Evolutionary conservation across 2,888 invertebrate species (phyloP).

Genomic region (Eilema caniola): DNA sequence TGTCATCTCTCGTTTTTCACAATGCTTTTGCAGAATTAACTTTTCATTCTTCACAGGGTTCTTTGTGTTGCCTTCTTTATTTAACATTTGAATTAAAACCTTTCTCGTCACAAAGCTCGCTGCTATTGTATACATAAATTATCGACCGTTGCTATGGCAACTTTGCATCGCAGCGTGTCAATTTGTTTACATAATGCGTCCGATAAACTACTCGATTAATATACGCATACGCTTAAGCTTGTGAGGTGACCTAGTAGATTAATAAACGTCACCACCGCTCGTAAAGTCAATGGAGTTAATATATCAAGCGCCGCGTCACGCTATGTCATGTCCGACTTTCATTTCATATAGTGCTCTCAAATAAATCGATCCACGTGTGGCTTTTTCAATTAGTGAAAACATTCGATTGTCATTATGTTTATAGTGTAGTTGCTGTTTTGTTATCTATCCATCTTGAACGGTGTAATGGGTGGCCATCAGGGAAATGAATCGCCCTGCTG

Average conservation of each 20-base stretch:
- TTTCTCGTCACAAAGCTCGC: slow-evolving; percentile 3
- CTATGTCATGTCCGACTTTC: slow-evolving; percentile 71
- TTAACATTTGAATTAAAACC: slow-evolving; percentile 17
- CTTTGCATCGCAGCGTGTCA: slow-evolving; percentile 11
- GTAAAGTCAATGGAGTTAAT: slow-evolving; percentile 83
- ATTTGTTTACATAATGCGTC: slow-evolving; percentile 60
- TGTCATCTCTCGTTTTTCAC: slow-evolving; percentile 41
- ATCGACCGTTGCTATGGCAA: slow-evolving; percentile 8
- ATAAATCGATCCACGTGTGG: slow-evolving; percentile 77
- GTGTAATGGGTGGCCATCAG: slow-evolving; percentile 84
- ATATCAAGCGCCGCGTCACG: slow-evolving; percentile 79
- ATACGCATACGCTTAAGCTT: slow-evolving; percentile 65
- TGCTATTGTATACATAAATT: slow-evolving; percentile 5
- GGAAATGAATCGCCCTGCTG: slow-evolving; percentile 79
- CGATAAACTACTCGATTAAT: slow-evolving; percentile 68
- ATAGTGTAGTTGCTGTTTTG: slow-evolving; percentile 84
- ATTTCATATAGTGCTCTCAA: slow-evolving; percentile 85
- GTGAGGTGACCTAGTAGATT: slow-evolving; percentile 73
- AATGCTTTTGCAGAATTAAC: slow-evolving; percentile 30
- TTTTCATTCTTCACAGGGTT: slow-evolving; percentile 34
- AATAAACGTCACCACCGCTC: slow-evolving; percentile 79
- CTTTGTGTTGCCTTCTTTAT: slow-evolving; percentile 28
- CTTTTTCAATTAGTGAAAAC: slow-evolving; percentile 85
- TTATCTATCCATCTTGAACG: slow-evolving; percentile 85
- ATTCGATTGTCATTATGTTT: slow-evolving; percentile 84